These are phyloP conservation scores for Pipra filicauda DNA, from an alignment of 2,113 vertebrate species.

Conservation along the genomic window DNA sequence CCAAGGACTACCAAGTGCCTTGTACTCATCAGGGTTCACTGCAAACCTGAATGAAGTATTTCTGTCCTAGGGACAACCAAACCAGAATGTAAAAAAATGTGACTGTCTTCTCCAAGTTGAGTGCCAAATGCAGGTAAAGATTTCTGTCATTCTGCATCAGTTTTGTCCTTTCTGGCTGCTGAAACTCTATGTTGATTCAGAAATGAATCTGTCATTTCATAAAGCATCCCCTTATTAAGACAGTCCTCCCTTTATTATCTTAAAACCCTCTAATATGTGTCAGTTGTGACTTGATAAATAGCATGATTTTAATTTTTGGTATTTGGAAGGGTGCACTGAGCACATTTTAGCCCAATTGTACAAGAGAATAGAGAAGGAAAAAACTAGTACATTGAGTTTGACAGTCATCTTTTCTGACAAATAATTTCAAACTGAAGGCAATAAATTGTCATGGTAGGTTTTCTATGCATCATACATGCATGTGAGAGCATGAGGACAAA, in stretches of 20 bases:
- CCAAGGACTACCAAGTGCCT: background rate
- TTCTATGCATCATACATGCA: background rate
- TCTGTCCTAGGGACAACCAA: background rate
- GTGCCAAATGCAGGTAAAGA: background rate
- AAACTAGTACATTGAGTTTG: background rate
- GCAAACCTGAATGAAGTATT: background rate
- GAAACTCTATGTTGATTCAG: background rate
- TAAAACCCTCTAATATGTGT: background rate
- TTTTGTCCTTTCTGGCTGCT: background rate
- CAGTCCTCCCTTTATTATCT: background rate
- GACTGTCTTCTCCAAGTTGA: background rate
- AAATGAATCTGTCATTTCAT: background rate
- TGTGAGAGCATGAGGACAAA: background rate
- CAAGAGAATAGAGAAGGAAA: background rate
- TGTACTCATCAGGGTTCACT: background rate
- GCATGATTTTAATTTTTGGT: background rate
- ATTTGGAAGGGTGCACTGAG: background rate
- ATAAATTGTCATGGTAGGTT: background rate
- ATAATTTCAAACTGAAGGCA: background rate
- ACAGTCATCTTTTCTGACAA: constrained; percentile 14
- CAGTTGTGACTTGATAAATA: background rate
- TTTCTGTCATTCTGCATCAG: background rate
- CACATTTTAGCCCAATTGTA: background rate
- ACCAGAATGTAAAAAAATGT: background rate
- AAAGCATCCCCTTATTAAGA: background rate